Conservation (phyloP, 2,888 invertebrate genomes). For the Drosophila borborema region DNA sequence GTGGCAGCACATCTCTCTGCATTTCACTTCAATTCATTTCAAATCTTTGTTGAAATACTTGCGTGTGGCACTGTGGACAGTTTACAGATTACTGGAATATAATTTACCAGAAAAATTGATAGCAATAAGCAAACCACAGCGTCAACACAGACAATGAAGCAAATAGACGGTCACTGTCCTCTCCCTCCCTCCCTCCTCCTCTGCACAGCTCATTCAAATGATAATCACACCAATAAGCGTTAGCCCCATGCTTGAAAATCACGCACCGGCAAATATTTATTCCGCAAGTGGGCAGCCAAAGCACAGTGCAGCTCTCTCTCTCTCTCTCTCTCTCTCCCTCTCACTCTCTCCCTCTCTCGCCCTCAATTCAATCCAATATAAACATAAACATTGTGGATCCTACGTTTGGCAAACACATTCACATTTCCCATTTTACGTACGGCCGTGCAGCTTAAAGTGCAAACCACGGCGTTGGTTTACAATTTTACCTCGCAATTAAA, state of each 20-base stretch:
- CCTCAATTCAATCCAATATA: conserved; percentile 14
- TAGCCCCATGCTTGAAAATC: conserved; percentile 24
- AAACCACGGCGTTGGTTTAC: conserved; percentile 50
- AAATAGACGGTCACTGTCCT: background rate
- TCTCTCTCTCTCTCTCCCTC: too few relatives aligned
- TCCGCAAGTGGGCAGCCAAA: conserved; percentile 39
- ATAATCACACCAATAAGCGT: conserved; percentile 54
- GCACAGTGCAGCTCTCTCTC: background rate
- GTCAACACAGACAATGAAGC: conserved; percentile 20
- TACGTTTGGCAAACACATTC: conserved; percentile 56
- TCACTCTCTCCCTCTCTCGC: too few relatives aligned
- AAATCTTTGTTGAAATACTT: conserved; percentile 2
- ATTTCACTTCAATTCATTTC: background rate
- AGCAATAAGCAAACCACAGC: conserved; percentile 26
- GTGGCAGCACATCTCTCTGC: background rate
- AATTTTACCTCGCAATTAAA: conserved; percentile 72
- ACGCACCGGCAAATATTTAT: conserved; percentile 48
- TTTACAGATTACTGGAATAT: conserved; percentile 7
- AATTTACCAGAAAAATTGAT: conserved; percentile 17
- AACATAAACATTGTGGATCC: conserved; percentile 38
- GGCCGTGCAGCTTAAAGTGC: conserved; percentile 63
- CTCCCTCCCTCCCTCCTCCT: too few relatives aligned
- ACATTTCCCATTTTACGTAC: conserved; percentile 34
- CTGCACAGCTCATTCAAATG: background rate
- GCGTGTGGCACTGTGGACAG: background rate